These are phyloP conservation scores for Nanorana parkeri DNA, from an alignment of 2,113 vertebrate genomes.

Conservation along the genomic window DNA sequence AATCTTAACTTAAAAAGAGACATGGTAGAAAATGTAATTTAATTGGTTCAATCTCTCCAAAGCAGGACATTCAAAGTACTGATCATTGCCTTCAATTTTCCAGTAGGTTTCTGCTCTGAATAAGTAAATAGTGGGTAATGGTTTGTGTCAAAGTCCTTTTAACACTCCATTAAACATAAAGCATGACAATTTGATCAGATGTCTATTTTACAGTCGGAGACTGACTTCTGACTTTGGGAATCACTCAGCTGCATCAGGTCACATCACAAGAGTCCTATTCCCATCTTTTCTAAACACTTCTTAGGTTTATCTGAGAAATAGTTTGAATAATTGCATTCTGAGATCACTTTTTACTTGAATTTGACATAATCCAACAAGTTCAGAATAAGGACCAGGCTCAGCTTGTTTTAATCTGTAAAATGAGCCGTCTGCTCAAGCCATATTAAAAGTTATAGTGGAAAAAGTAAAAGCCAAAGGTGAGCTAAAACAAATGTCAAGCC, in stretches of 20 bases:
- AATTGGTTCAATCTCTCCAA: constrained; percentile 68
- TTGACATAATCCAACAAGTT: constrained; percentile 64
- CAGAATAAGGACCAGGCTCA: constrained; percentile 62
- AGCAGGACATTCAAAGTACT: constrained; percentile 73
- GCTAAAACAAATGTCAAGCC: constrained; percentile 23
- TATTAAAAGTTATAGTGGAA: constrained; percentile 43
- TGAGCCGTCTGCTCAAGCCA: constrained; percentile 37
- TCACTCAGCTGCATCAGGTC: constrained; percentile 75
- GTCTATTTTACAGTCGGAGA: constrained; percentile 81
- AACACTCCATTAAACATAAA: constrained; percentile 90
- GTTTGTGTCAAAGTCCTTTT: constrained; percentile 88
- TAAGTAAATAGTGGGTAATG: constrained; percentile 94
- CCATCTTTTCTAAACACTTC: constrained; percentile 69
- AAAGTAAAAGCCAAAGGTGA: constrained; percentile 49
- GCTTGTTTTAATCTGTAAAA: constrained; percentile 55
- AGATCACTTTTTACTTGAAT: constrained; percentile 66
- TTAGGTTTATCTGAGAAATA: constrained; percentile 68
- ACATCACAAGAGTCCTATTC: constrained; percentile 72
- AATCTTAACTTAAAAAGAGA: constrained; percentile 65
- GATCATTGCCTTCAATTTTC: constrained; percentile 82
- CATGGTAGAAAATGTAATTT: constrained; percentile 72
- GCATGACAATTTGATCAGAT: constrained; percentile 86
- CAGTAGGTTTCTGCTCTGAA: constrained; percentile 77
- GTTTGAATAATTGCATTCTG: constrained; percentile 65
- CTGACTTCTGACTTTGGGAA: constrained; percentile 77